Conservation (phyloP, 2,797 vertebrate species). For the Silurus lanzhouensis region DNA sequence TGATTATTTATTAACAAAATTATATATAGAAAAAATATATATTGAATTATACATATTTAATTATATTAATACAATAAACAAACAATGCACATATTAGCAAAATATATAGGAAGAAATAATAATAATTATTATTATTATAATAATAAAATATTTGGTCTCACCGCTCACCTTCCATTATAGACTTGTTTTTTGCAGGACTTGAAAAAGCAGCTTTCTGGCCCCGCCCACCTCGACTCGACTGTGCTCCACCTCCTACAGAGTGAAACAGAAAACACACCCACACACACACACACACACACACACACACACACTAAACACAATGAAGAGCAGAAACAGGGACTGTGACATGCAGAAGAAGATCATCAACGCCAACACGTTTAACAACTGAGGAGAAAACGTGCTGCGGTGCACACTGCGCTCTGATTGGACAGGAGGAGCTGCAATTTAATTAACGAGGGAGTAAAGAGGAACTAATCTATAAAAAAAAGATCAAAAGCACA, state of each 20-base stretch:
- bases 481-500: neutral
- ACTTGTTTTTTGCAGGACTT: constrained; percentile 65
- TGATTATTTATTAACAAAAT: no score
- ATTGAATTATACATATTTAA: neutral
- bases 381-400: neutral
- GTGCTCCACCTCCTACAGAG: constrained; percentile 61
- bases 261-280: neutral
- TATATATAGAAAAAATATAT: no score
- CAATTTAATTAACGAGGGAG: neutral
- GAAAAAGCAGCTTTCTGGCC: constrained; percentile 62
- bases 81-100: neutral
- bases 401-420: neutral
- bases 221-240: constrained; percentile 63
- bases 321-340: neutral
- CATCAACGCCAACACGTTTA: neutral
- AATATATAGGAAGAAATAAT: neutral
- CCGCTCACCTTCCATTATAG: constrained; percentile 72
- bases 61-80: neutral
- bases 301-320: neutral
- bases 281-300: neutral
- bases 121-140: neutral
- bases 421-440: neutral
- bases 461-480: neutral
- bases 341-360: neutral
- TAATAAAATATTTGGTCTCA: neutral